phyloP scores from a whole-genome alignment of 2,797 vertebrate genomes.

The Pipistrellus kuhlii region DNA sequence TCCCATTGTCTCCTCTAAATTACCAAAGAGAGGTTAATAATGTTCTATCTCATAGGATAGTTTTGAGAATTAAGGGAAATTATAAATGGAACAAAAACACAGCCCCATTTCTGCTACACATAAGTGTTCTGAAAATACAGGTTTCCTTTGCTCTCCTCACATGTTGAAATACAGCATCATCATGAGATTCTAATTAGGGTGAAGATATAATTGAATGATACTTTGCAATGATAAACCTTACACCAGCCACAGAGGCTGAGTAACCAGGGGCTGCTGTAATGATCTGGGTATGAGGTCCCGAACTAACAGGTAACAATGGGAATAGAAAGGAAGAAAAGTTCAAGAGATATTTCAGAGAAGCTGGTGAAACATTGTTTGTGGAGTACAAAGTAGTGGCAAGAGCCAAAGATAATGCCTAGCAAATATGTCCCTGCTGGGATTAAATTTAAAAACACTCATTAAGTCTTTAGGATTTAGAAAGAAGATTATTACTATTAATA shows the following conservation, averaged over 20 bases:
- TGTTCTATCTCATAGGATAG: neutral
- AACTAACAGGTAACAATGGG: neutral
- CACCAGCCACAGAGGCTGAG: neutral
- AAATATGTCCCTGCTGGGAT: neutral
- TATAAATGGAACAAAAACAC: neutral
- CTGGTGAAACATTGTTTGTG: neutral
- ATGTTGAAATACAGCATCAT: neutral
- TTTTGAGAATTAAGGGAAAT: slow-evolving; percentile 13
- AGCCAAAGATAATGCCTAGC: neutral
- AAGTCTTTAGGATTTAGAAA: neutral
- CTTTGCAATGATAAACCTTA: neutral
- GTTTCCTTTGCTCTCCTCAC: neutral
- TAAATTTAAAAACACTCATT: neutral
- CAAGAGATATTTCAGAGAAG: neutral
- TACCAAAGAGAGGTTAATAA: neutral
- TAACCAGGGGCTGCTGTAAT: neutral
- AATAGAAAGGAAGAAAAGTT: neutral
- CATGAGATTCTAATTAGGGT: neutral
- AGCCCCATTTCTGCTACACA: neutral
- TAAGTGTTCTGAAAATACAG: neutral
- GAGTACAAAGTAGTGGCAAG: neutral
- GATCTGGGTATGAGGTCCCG: neutral
- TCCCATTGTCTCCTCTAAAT: neutral
- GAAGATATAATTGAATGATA: neutral
- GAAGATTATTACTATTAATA: neutral